phyloP scores from a whole-genome alignment of 2,888 invertebrate species.

The Andrena fulva region DNA sequence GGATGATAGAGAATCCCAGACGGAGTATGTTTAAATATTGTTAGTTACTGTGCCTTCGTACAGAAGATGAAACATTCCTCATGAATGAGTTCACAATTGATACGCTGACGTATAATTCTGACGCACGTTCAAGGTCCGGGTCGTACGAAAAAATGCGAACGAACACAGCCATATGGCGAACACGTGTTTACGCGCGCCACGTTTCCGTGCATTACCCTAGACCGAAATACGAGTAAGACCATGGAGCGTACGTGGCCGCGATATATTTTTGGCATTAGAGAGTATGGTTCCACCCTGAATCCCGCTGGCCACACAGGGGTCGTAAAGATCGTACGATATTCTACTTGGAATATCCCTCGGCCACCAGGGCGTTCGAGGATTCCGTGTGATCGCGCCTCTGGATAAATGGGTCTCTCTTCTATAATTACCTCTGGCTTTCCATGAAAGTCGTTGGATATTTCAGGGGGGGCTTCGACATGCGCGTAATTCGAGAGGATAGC shows the following conservation, averaged over 20 bases:
- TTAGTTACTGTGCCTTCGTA: not conserved
- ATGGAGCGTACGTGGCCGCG: constrained; percentile 41
- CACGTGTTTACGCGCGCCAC: constrained; percentile 67
- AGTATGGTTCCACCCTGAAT: constrained; percentile 36
- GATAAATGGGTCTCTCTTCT: constrained; percentile 54
- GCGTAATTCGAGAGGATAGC: constrained; percentile 45
- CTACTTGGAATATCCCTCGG: constrained; percentile 40
- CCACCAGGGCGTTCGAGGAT: constrained; percentile 11
- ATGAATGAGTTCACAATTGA: not conserved
- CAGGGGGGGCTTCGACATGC: constrained; percentile 48
- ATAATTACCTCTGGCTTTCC: constrained; percentile 55
- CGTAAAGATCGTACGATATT: constrained; percentile 66
- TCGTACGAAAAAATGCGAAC: constrained; percentile 52
- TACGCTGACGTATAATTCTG: not conserved
- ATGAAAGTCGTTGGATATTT: constrained; percentile 55
- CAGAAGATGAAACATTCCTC: not conserved
- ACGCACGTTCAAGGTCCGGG: constrained; percentile 71
- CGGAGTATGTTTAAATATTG: too few relatives aligned
- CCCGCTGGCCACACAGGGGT: constrained; percentile 32
- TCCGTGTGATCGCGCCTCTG: constrained; percentile 39
- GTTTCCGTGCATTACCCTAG: constrained; percentile 68
- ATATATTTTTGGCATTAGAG: constrained; percentile 69
- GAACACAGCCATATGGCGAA: constrained; percentile 65
- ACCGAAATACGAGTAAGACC: constrained; percentile 70
- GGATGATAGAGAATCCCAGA: too few relatives aligned